Evolutionary conservation across 2,797 vertebrate genomes (phyloP), one percentile per base, ranked within the genome.

Genomic region (Sebastes miniatus): DNA sequence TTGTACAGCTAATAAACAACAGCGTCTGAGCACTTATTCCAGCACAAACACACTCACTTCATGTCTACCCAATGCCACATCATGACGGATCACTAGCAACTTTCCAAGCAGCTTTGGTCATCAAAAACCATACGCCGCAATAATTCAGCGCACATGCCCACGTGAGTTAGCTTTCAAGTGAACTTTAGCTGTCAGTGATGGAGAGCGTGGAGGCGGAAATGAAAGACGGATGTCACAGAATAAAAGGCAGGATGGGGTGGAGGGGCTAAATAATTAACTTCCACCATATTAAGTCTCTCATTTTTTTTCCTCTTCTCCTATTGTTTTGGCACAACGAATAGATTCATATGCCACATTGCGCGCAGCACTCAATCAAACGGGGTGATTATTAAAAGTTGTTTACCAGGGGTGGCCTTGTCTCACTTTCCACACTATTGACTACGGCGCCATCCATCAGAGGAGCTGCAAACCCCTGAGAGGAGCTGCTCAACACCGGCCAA

Each of bases 301-400:
- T 64, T 83, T 83, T 83, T 69, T 69, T 29, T 0, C 43, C 25
- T 34, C 47, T 71, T 85, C 73, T 71, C 43, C 67, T 79, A 77
- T 83, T 83, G 81, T 89, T 92, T 84, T 78, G 86, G 76, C 74
- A 86, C 77, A 66, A 87, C 75, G 64, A 87, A 89, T 79, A 79
- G 80, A 91, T 88, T 92, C 86, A 84, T 75, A 76, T 32, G 79
- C 74, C 79, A 93, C 84, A 83, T 88, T 52, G 63, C 81, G 75
- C 68, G 61, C 89, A 57, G 83, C 84, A 80, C 84, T 92, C 89
- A 89, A 92, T 92, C 91, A 92, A 73, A 73, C 24, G 5, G 76
- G 83, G 80, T 72, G 85, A 93, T 94, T 93, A 95, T 95, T 93
- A 93, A 93, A 93, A 92, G 83, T 88, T 91, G 88, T 94, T 93